Evolutionary conservation across 2,888 invertebrate genomes (phyloP).

Genomic region (Leucoptera coffeella): DNA sequence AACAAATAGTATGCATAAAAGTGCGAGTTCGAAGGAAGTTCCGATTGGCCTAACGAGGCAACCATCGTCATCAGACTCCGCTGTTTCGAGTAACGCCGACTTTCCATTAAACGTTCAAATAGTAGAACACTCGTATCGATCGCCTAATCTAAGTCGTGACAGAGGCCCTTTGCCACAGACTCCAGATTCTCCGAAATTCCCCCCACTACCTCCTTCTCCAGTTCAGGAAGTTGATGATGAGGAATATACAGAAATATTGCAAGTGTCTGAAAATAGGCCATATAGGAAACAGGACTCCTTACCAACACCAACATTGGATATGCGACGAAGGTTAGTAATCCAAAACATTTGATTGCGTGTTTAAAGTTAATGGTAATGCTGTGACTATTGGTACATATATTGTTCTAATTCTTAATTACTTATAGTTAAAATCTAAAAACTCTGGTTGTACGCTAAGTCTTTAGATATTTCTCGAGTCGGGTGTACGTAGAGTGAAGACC

Average conservation of each 20-base stretch:
- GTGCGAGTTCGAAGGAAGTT: slow-evolving; percentile 69
- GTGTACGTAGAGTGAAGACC: too few relatives aligned
- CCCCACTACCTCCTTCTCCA: slow-evolving; percentile 77
- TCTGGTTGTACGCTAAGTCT: too few relatives aligned
- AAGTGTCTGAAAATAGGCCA: slow-evolving; percentile 41
- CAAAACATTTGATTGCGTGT: too few relatives aligned
- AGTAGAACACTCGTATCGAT: slow-evolving; percentile 51
- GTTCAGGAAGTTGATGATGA: slow-evolving; percentile 75
- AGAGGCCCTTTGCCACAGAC: slow-evolving; percentile 43
- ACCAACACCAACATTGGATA: slow-evolving; percentile 43
- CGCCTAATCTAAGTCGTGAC: slow-evolving; percentile 30
- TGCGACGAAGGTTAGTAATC: slow-evolving; percentile 35
- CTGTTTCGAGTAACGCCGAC: slow-evolving; percentile 50
- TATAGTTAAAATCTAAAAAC: too few relatives aligned
- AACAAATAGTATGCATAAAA: slow-evolving; percentile 65
- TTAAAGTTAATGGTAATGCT: too few relatives aligned
- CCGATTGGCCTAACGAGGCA: slow-evolving; percentile 49
- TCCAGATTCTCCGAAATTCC: slow-evolving; percentile 55
- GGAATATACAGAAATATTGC: slow-evolving; percentile 64
- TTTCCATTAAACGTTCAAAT: slow-evolving; percentile 61
- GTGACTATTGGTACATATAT: too few relatives aligned
- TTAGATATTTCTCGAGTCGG: too few relatives aligned
- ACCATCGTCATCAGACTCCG: slow-evolving; percentile 45
- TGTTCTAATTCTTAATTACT: too few relatives aligned
- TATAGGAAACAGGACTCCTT: slow-evolving; percentile 48